These are phyloP conservation scores for Leguminivora glycinivorella DNA, from an alignment of 1,140 invertebrate species.

Conservation along the genomic window DNA sequence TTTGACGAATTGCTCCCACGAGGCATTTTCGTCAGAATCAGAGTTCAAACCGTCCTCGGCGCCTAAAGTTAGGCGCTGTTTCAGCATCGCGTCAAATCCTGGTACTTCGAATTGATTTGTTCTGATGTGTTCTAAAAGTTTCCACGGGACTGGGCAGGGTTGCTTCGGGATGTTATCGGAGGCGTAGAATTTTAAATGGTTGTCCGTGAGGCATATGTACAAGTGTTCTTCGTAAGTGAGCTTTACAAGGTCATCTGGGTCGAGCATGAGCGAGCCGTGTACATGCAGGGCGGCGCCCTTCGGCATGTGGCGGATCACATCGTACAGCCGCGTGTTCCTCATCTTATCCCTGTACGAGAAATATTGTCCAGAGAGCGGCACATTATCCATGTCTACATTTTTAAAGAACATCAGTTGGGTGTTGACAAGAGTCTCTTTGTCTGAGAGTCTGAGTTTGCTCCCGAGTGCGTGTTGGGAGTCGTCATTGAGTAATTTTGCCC, in stretches of 20 bases:
- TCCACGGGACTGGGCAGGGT: conserved; percentile 79
- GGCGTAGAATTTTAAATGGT: conserved; percentile 64
- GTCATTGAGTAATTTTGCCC: conserved; percentile 49
- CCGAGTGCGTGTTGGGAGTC: conserved; percentile 63
- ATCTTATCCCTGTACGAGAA: conserved; percentile 82
- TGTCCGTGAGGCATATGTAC: conserved; percentile 81
- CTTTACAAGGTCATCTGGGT: conserved; percentile 83
- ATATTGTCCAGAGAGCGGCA: conserved; percentile 84
- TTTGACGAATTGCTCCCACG: conserved; percentile 85
- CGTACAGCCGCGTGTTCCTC: conserved; percentile 83
- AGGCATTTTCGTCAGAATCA: conserved; percentile 81
- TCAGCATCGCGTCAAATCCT: conserved; percentile 81
- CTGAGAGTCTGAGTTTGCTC: conserved; percentile 73
- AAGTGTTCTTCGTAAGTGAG: conserved; percentile 85
- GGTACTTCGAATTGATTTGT: conserved; percentile 59
- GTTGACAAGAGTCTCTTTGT: conserved; percentile 82
- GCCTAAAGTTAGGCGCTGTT: conserved; percentile 81
- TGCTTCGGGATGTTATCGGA: conserved; percentile 50
- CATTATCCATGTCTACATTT: conserved; percentile 80
- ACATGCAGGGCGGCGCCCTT: conserved; percentile 87
- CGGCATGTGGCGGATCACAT: conserved; percentile 84
- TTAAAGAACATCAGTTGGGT: conserved; percentile 84
- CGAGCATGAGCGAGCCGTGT: conserved; percentile 84
- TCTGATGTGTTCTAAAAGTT: conserved; percentile 79
- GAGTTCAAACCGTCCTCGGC: conserved; percentile 76